Percentiles rank a stretch among this genome's conserved stretches.
Evolutionary conservation across 2,797 vertebrate species (phyloP).

Genomic region (Lerista edwardsae): DNA sequence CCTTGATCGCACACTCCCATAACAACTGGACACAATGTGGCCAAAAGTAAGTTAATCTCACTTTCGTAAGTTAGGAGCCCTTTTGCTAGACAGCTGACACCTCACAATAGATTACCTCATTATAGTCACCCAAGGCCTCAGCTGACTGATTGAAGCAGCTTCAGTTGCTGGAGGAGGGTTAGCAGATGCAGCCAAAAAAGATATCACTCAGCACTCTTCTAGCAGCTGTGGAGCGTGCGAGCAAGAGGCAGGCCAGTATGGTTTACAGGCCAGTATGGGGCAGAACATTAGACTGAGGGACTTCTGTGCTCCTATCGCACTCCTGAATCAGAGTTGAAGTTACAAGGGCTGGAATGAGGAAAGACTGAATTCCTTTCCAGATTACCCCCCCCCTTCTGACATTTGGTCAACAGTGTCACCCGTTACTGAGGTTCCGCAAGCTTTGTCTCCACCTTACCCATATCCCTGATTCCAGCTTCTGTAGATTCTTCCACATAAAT

Average conservation of each 20-base stretch:
- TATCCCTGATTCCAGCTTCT: neutral
- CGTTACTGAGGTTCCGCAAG: neutral
- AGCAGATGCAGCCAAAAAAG: neutral
- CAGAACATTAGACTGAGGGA: neutral
- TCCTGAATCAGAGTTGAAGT: neutral
- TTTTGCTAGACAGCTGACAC: neutral
- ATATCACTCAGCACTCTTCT: neutral
- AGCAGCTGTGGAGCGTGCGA: neutral
- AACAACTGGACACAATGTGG: neutral
- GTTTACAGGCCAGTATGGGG: neutral
- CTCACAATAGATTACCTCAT: neutral
- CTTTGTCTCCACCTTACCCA: neutral
- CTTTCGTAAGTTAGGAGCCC: neutral
- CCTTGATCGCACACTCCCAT: neutral
- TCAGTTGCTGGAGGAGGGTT: neutral
- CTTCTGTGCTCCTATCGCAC: no score
- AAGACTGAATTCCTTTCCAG: neutral
- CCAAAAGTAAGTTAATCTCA: neutral
- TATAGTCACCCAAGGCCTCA: neutral
- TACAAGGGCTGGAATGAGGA: no score
- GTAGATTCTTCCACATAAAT: neutral
- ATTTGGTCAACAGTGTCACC: neutral
- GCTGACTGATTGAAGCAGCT: neutral
- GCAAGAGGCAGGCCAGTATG: no score
- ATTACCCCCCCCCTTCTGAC: neutral